Evolutionary conservation across 2,888 invertebrate species (phyloP).

Genomic region (Eupeodes luniger): DNA sequence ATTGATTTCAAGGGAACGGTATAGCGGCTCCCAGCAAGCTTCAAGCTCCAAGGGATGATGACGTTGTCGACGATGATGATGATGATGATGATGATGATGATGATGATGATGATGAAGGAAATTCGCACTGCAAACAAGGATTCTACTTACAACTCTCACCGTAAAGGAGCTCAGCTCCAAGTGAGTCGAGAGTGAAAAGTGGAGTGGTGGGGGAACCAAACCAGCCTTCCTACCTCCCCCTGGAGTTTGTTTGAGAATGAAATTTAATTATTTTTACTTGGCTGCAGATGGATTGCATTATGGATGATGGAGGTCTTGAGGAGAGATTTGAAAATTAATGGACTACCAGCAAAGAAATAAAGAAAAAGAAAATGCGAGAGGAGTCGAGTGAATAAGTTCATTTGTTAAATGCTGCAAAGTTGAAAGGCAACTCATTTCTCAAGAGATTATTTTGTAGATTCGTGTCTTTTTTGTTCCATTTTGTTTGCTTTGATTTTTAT

Average conservation of each 20-base stretch:
- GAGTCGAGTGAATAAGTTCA: slow-evolving; percentile 46
- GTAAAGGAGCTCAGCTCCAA: background rate
- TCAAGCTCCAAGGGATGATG: background rate
- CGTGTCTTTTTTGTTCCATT: background rate
- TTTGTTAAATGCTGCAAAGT: slow-evolving; percentile 54
- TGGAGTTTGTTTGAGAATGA: slow-evolving; percentile 66
- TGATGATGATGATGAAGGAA: slow-evolving; percentile 25
- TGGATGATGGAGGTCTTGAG: slow-evolving; percentile 53
- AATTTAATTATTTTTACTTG: slow-evolving; percentile 76
- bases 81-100: background rate
- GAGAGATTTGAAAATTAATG: slow-evolving; percentile 51
- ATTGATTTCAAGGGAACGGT: slow-evolving; percentile 57
- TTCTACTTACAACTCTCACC: slow-evolving; percentile 46
- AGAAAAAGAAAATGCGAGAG: background rate
- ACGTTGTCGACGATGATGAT: too few relatives aligned
- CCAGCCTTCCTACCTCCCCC: background rate
- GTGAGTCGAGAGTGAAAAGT: background rate
- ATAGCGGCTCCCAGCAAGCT: background rate
- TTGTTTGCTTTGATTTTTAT: background rate
- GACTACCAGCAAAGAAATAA: background rate
- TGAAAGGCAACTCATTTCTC: slow-evolving; percentile 16
- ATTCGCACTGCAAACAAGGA: slow-evolving; percentile 38
- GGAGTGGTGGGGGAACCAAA: background rate
- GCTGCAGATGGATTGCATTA: slow-evolving; percentile 74
- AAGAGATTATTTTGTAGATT: slow-evolving; percentile 2